Evolutionary conservation across 1,140 invertebrate genomes (phyloP).

Genomic region (Arion vulgaris): DNA sequence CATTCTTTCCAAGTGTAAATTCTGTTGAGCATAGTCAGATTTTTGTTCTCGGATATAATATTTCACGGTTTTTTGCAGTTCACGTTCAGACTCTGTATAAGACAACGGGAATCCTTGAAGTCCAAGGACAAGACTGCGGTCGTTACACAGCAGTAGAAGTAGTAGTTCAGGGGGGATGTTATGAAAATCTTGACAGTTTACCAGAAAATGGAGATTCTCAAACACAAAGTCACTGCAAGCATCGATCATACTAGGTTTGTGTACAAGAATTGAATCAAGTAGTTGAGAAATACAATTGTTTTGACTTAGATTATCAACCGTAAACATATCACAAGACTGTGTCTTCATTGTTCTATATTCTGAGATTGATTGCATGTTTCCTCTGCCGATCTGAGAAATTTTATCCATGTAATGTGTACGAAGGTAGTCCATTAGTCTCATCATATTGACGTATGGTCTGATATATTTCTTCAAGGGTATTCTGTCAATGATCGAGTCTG

Average conservation of each 20-base stretch:
- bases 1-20: neutral
- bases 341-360: neutral
- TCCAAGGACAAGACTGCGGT: neutral
- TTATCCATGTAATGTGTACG: neutral
- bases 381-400: neutral
- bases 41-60: neutral
- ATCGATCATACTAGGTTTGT: neutral
- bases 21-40: neutral
- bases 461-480: constrained; percentile 8
- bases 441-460: neutral
- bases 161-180: neutral
- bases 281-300: neutral
- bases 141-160: neutral
- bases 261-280: neutral
- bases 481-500: neutral
- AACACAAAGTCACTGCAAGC: neutral
- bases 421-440: neutral
- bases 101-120: constrained; percentile 5
- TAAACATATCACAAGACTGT: neutral
- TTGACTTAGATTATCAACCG: neutral
- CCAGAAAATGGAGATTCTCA: neutral
- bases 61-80: neutral
- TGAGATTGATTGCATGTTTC: neutral
- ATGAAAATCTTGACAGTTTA: neutral
- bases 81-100: neutral